Evolutionary conservation across 2,888 invertebrate species (phyloP).

Genomic region (Ophioninae sp.): DNA sequence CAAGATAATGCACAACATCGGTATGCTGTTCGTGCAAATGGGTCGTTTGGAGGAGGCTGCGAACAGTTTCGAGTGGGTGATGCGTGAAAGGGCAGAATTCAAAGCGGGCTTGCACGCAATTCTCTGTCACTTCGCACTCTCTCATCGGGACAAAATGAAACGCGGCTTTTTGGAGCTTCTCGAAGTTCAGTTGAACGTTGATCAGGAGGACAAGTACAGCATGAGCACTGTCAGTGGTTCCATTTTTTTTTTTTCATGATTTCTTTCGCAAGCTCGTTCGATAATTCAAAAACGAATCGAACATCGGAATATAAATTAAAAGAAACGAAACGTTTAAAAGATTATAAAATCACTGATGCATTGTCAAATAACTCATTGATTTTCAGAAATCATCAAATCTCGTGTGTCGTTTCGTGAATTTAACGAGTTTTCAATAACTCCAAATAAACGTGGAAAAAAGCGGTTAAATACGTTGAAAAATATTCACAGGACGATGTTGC

Average conservation of each 20-base stretch:
- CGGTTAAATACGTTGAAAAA: neutral
- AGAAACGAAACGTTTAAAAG: too few species aligned
- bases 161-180: slow-evolving; percentile 94
- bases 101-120: slow-evolving; percentile 94
- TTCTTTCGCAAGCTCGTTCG: too few species aligned
- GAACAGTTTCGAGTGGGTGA: slow-evolving; percentile 98
- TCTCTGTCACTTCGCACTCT: slow-evolving; percentile 93
- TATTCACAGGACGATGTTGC: slow-evolving; percentile 82
- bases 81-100: slow-evolving; percentile 96
- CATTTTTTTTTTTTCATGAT: too few species aligned
- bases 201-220: slow-evolving; percentile 87
- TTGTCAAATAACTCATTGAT: too few species aligned
- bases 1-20: slow-evolving; percentile 99
- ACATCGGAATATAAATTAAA: too few species aligned
- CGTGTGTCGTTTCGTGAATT: too few species aligned
- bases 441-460: neutral
- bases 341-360: too few species aligned
- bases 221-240: slow-evolving; percentile 75
- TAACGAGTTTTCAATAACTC: neutral
- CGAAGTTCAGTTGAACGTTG: slow-evolving; percentile 92
- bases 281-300: too few species aligned
- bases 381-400: too few species aligned
- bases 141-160: slow-evolving; percentile 96
- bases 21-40: slow-evolving; percentile 96
- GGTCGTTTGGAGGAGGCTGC: slow-evolving; percentile 98